A percentile compares a stretch with the other conserved stretches of the same genome.
Evolutionary conservation across 1,140 invertebrate genomes (phyloP).

Genomic region (Diploscapter pachys): DNA sequence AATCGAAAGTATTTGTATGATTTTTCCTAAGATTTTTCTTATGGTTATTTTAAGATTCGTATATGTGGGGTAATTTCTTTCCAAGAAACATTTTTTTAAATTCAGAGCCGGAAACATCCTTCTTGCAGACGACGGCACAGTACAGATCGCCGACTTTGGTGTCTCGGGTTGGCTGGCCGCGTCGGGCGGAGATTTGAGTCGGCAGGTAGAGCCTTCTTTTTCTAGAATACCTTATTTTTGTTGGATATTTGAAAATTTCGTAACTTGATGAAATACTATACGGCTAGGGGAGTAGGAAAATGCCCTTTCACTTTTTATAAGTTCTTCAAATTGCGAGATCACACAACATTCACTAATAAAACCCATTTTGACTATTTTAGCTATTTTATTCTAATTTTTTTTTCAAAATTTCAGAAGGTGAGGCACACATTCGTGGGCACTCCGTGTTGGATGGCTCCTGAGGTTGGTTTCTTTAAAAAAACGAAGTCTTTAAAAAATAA

Average conservation of each 20-base stretch:
- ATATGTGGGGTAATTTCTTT: too few relatives aligned
- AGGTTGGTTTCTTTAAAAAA: background rate
- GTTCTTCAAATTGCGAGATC: too few relatives aligned
- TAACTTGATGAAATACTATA: background rate
- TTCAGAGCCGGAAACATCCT: conserved; percentile 79
- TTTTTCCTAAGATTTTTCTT: background rate
- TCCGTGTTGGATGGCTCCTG: conserved; percentile 72
- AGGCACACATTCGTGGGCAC: conserved; percentile 95
- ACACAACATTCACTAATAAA: background rate
- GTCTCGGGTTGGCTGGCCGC: conserved; percentile 76
- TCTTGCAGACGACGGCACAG: conserved; percentile 91
- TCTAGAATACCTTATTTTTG: too few relatives aligned
- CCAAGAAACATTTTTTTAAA: background rate
- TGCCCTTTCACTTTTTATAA: too few relatives aligned
- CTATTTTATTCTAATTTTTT: too few relatives aligned
- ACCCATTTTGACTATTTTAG: background rate
- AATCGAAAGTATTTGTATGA: too few relatives aligned
- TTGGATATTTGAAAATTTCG: too few relatives aligned
- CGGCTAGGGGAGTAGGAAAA: too few relatives aligned
- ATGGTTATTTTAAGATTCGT: background rate
- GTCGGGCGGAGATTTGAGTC: conserved; percentile 77
- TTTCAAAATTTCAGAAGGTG: conserved; percentile 68
- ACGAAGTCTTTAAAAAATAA: background rate
- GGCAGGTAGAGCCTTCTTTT: conserved; percentile 67
- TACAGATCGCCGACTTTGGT: conserved; percentile 78